Evolutionary conservation across 2,888 invertebrate species (phyloP).

Genomic region (Nymphalis polychloros): DNA sequence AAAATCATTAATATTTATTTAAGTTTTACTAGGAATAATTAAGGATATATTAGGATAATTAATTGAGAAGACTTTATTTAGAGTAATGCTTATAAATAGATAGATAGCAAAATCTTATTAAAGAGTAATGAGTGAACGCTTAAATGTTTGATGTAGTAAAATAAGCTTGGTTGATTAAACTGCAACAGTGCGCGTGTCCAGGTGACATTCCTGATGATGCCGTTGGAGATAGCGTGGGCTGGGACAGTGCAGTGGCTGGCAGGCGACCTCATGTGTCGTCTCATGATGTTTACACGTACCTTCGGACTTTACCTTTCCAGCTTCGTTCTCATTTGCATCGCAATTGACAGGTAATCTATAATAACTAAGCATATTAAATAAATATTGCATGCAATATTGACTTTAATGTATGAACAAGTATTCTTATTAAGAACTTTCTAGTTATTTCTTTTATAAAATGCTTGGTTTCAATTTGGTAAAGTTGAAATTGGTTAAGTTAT

Average conservation of each 20-base stretch:
- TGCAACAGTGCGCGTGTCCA: slow-evolving; percentile 59
- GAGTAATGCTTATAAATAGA: too few relatives aligned
- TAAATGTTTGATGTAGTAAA: neutral
- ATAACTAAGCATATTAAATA: neutral
- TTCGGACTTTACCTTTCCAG: slow-evolving; percentile 94
- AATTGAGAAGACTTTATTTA: too few relatives aligned
- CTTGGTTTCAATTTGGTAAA: too few relatives aligned
- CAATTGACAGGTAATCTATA: slow-evolving; percentile 88
- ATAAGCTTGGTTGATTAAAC: slow-evolving; percentile 35
- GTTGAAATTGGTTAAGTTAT: too few relatives aligned
- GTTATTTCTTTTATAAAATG: too few relatives aligned
- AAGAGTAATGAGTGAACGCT: too few relatives aligned
- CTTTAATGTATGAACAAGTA: too few relatives aligned
- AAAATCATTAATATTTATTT: too few relatives aligned
- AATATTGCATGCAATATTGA: neutral
- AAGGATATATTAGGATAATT: too few relatives aligned
- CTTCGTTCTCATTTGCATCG: slow-evolving; percentile 94
- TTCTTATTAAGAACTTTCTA: too few relatives aligned
- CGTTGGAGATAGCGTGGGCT: slow-evolving; percentile 94
- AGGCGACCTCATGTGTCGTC: slow-evolving; percentile 91
- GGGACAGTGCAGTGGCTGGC: slow-evolving; percentile 93
- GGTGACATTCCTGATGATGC: slow-evolving; percentile 95
- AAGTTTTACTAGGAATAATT: too few relatives aligned
- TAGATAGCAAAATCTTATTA: too few relatives aligned
- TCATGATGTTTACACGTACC: slow-evolving; percentile 93